These are phyloP conservation scores for Brachionus plicatilis DNA, from an alignment of 1,140 invertebrate genomes.

Conservation along the genomic window DNA sequence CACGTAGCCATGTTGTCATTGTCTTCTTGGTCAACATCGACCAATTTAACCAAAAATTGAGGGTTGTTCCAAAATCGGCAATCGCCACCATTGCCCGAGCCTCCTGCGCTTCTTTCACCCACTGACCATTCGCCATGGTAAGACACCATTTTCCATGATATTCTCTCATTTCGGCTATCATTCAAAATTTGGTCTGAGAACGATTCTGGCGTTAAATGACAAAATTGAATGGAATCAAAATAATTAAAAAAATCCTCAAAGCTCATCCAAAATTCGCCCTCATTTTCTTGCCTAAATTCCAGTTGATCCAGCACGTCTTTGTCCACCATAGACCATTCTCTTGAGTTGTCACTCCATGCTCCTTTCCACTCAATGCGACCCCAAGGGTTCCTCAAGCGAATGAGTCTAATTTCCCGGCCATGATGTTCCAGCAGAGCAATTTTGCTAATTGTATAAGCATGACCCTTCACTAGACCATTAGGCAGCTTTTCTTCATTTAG, in stretches of 20 bases:
- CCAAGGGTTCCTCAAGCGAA: slow-evolving; percentile 73
- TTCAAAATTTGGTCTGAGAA: slow-evolving; percentile 12
- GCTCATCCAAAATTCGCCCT: slow-evolving; percentile 41
- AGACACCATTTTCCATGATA: neutral
- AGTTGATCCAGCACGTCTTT: slow-evolving; percentile 57
- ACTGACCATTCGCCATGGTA: slow-evolving; percentile 1
- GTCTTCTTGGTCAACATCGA: neutral
- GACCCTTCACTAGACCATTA: slow-evolving; percentile 32
- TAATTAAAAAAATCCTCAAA: slow-evolving; percentile 22
- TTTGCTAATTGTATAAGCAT: slow-evolving; percentile 5
- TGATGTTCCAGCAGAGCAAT: neutral
- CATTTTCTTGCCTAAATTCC: slow-evolving; percentile 64
- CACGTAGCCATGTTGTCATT: slow-evolving; percentile 28
- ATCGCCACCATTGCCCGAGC: slow-evolving; percentile 11
- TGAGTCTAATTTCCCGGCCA: neutral
- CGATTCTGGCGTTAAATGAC: slow-evolving; percentile 32
- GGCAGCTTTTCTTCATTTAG: neutral
- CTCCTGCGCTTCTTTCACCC: neutral
- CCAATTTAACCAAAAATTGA: slow-evolving; percentile 32
- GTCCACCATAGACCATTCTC: slow-evolving; percentile 61
- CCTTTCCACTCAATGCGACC: slow-evolving; percentile 97
- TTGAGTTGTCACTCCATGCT: slow-evolving; percentile 27
- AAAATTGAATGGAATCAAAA: slow-evolving; percentile 28
- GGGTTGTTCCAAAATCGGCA: slow-evolving; percentile 30
- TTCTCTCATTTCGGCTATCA: neutral